These are phyloP conservation scores for Lophius piscatorius DNA, from an alignment of 2,113 vertebrate genomes.

Conservation along the genomic window DNA sequence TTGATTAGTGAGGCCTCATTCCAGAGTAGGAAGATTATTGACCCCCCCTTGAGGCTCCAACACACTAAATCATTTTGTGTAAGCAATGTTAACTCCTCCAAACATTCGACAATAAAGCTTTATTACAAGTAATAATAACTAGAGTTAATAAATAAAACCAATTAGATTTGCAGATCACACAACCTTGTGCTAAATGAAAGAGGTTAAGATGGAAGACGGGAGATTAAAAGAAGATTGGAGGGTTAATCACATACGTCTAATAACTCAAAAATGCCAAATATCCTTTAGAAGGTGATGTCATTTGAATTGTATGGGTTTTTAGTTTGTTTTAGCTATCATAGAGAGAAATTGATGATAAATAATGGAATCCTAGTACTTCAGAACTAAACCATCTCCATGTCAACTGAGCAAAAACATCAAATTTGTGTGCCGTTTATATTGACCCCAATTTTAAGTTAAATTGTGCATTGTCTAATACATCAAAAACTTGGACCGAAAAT, in stretches of 20 bases:
- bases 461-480: too few relatives aligned
- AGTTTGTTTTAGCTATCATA: too few relatives aligned
- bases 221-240: neutral
- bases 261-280: neutral
- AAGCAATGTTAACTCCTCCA: constrained; percentile 10
- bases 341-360: too few relatives aligned
- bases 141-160: constrained; percentile 2
- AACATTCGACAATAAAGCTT: constrained; percentile 20
- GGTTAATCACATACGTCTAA: too few relatives aligned
- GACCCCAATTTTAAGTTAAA: too few relatives aligned
- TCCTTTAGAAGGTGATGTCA: neutral
- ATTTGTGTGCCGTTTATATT: too few relatives aligned
- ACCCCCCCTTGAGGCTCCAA: constrained; percentile 47
- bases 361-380: too few relatives aligned
- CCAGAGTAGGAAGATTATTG: constrained; percentile 69
- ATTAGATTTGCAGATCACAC: constrained; percentile 17
- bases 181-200: neutral
- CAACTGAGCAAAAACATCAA: constrained; percentile 4
- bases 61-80: constrained; percentile 15
- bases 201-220: neutral
- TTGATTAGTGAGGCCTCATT: constrained; percentile 66
- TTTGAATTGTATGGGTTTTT: neutral
- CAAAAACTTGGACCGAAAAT: too few relatives aligned
- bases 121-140: neutral
- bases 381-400: too few relatives aligned